Evolutionary conservation across 2,888 invertebrate genomes (phyloP).

Genomic region (Cerceris rybyensis): DNA sequence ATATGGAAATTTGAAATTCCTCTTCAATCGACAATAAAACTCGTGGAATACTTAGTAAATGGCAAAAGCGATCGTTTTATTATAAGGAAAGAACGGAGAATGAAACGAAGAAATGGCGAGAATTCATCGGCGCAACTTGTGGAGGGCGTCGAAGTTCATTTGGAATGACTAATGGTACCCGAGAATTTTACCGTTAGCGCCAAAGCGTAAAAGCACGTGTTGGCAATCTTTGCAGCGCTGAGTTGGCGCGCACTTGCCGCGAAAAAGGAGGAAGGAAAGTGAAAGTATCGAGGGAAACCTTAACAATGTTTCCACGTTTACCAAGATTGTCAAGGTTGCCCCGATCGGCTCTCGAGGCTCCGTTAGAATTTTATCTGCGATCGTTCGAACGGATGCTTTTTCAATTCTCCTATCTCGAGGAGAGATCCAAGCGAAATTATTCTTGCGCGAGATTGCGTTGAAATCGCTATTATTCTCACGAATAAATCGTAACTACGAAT

Average conservation of each 20-base stretch:
- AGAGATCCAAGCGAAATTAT: conserved; percentile 37
- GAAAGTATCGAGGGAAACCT: conserved; percentile 61
- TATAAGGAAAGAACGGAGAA: background rate
- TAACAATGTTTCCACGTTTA: conserved; percentile 66
- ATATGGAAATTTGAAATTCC: conserved; percentile 42
- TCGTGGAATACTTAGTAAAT: conserved; percentile 10
- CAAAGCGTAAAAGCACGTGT: conserved; percentile 42
- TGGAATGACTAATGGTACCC: conserved; percentile 12
- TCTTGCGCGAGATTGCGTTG: conserved; percentile 7
- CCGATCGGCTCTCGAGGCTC: conserved; percentile 44
- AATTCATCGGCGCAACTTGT: background rate
- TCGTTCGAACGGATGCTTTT: conserved; percentile 47
- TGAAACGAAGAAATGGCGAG: background rate
- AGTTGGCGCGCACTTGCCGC: conserved; percentile 44
- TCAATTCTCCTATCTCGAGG: conserved; percentile 17
- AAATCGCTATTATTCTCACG: background rate
- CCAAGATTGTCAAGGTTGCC: conserved; percentile 62
- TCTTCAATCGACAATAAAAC: conserved; percentile 34
- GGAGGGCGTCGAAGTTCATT: conserved; percentile 6
- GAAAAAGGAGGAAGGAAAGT: conserved; percentile 64
- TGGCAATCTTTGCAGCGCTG: conserved; percentile 23
- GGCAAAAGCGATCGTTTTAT: background rate
- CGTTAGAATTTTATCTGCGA: conserved; percentile 55
- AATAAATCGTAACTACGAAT: background rate
- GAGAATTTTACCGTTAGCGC: conserved; percentile 41